Percentiles rank a stretch among this genome's conserved stretches.
Evolutionary conservation across 2,113 vertebrate genomes (phyloP).

Genomic region (Pelusios castaneus): DNA sequence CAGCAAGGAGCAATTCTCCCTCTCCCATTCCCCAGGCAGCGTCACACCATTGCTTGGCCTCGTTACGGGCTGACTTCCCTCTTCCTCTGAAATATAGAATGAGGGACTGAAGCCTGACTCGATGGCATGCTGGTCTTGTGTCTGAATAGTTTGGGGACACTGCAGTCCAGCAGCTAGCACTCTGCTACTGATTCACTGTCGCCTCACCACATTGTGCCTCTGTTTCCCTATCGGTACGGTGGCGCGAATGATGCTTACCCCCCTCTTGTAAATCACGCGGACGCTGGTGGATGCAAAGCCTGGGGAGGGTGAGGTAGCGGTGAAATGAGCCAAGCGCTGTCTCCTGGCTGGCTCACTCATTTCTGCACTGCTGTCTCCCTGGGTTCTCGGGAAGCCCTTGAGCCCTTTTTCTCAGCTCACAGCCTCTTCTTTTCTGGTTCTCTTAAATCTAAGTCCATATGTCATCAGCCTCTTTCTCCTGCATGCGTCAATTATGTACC

Average conservation of each 20-base stretch:
- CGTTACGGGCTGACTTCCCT: not conserved
- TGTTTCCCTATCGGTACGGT: rapidly evolving
- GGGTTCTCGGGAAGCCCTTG: not conserved
- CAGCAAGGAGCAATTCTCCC: not conserved
- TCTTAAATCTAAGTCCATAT: not conserved
- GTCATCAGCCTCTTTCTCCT: not conserved
- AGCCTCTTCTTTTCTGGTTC: not conserved
- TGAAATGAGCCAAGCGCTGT: not conserved
- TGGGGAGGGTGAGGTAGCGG: rapidly evolving
- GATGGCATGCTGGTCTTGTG: not conserved
- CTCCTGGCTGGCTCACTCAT: not conserved
- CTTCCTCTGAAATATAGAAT: not conserved
- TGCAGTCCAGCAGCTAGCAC: rapidly evolving
- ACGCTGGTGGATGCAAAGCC: not conserved
- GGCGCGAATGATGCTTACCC: not conserved
- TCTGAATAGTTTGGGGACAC: not conserved
- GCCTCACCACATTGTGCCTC: not conserved
- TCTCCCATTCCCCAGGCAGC: rapidly evolving
- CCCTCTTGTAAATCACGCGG: not conserved
- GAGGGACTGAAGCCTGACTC: not conserved
- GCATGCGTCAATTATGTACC: not conserved
- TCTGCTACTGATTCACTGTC: not conserved
- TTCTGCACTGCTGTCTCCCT: not conserved
- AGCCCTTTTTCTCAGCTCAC: not conserved
- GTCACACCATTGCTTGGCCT: not conserved